These are phyloP conservation scores for Athalia rosae DNA, from an alignment of 2,888 invertebrate species.

Conservation along the genomic window DNA sequence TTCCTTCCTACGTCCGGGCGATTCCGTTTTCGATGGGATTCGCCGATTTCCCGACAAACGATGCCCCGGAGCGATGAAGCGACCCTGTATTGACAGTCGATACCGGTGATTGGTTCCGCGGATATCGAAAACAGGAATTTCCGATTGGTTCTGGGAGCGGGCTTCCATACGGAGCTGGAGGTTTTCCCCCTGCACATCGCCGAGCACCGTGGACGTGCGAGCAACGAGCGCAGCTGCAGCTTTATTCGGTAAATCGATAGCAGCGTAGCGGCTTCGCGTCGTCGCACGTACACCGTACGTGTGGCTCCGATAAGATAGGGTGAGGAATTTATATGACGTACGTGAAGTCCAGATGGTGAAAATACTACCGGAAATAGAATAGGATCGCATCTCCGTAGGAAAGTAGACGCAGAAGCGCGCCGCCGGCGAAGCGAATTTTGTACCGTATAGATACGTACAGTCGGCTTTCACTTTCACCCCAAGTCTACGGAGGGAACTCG, in stretches of 20 bases:
- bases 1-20: too few relatives aligned
- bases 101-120: slow-evolving; percentile 60
- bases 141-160: slow-evolving; percentile 69
- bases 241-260: slow-evolving; percentile 24
- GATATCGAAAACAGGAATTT: slow-evolving; percentile 68
- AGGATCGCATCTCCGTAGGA: slow-evolving; percentile 58
- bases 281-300: background rate
- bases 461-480: background rate
- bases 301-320: slow-evolving; percentile 6
- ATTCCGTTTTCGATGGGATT: too few relatives aligned
- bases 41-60: too few relatives aligned
- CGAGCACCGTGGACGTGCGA: slow-evolving; percentile 1
- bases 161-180: slow-evolving; percentile 65
- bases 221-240: background rate
- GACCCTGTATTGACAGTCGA: slow-evolving; percentile 57
- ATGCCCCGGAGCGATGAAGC: slow-evolving; percentile 7
- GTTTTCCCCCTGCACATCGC: slow-evolving; percentile 50
- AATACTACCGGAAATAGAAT: slow-evolving; percentile 69
- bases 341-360: slow-evolving; percentile 57
- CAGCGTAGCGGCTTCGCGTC: background rate
- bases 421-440: background rate
- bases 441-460: slow-evolving; percentile 31
- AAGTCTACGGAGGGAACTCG: background rate
- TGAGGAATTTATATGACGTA: background rate
- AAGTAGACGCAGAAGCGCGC: slow-evolving; percentile 47